phyloP scores from a whole-genome alignment of 2,797 vertebrate species.

The Esox lucius region DNA sequence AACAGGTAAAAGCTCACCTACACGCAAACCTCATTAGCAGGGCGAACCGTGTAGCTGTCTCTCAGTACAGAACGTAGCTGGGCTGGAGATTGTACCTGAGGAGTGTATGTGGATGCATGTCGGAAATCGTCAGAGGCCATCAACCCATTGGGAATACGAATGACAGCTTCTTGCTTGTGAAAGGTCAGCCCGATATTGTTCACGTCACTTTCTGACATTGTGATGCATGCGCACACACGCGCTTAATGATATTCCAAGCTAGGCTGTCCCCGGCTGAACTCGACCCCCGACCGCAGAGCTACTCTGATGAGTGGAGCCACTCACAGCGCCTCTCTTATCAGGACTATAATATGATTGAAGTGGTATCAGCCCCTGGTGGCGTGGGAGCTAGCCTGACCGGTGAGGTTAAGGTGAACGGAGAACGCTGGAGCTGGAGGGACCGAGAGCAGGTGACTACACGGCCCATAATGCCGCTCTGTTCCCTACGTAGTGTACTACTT shows the following conservation, averaged over 20 bases:
- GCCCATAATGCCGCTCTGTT: not conserved
- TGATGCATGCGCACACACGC: not conserved
- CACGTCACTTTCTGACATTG: not conserved
- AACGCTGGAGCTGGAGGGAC: not conserved
- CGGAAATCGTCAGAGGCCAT: not conserved
- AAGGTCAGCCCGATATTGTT: not conserved
- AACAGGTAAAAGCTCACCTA: conserved; percentile 77
- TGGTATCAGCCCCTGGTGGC: not conserved
- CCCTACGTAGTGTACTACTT: not conserved
- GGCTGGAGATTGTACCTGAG: not conserved
- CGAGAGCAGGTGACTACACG: not conserved
- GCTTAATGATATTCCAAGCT: not conserved
- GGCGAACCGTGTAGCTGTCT: not conserved
- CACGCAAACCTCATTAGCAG: not conserved
- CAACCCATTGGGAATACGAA: not conserved
- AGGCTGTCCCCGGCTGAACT: not conserved
- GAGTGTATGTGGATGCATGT: not conserved
- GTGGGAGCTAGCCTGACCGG: not conserved
- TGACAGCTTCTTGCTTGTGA: not conserved
- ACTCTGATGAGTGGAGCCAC: not conserved
- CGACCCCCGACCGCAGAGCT: not conserved
- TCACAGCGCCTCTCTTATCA: not conserved
- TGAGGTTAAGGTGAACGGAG: not conserved
- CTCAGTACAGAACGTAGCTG: not conserved
- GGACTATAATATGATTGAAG: not conserved